These are phyloP conservation scores for Phenganax marumi DNA, from an alignment of 92 coral and sea anemone species.

Conservation along the genomic window DNA sequence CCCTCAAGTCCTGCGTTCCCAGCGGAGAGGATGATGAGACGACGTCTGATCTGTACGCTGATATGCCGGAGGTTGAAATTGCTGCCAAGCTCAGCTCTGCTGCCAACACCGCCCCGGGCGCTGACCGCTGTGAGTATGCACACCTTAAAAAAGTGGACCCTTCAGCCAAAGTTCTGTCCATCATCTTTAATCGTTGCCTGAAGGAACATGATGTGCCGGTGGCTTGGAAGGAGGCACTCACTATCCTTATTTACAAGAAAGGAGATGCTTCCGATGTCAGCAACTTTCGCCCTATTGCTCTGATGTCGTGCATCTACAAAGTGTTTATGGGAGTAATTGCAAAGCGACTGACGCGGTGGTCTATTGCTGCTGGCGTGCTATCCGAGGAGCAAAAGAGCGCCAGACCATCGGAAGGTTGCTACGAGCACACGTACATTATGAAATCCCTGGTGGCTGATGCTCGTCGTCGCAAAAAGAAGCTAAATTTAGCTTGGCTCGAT, in stretches of 20 bases:
- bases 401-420: conserved; percentile 33
- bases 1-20: conserved; percentile 23
- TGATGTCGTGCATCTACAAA: conserved; percentile 43
- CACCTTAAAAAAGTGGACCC: conserved; percentile 31
- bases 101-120: conserved; percentile 25
- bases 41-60: neutral
- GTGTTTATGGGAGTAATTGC: conserved; percentile 42
- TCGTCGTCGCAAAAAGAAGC: conserved; percentile 3
- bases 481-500: conserved; percentile 29
- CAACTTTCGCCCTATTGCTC: conserved; percentile 48
- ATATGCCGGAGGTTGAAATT: conserved; percentile 12
- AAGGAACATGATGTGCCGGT: conserved; percentile 18
- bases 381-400: conserved; percentile 42
- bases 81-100: conserved; percentile 40
- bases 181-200: conserved; percentile 24
- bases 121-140: conserved; percentile 27
- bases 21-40: conserved; percentile 2
- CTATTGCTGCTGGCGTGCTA: conserved; percentile 27
- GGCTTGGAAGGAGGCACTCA: conserved; percentile 32
- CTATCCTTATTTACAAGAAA: conserved; percentile 41
- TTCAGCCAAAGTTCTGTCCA: neutral
- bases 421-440: conserved; percentile 31
- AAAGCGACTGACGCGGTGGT: conserved; percentile 29
- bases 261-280: conserved; percentile 10
- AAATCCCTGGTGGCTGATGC: conserved; percentile 25